phyloP scores from a whole-genome alignment of 2,113 vertebrate genomes.

The Epinephelus moara region DNA sequence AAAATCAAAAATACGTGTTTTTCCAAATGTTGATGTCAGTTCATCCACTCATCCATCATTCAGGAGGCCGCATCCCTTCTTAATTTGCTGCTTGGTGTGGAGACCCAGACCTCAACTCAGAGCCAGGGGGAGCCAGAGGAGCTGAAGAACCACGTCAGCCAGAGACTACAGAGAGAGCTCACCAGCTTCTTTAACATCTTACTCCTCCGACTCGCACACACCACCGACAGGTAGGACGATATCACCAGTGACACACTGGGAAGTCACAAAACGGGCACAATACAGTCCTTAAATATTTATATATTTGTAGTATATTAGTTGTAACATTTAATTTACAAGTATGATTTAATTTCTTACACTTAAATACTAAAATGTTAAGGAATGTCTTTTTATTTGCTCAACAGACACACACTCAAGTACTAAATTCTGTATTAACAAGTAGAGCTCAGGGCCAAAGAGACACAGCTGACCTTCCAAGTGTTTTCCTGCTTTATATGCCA shows the following conservation, averaged over 20 bases:
- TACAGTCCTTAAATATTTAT: neutral
- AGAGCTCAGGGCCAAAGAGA: constrained; percentile 23
- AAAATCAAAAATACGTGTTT: too few species aligned
- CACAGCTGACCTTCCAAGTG: constrained; percentile 1
- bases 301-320: neutral
- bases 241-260: neutral
- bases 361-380: neutral
- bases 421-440: neutral
- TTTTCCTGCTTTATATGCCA: neutral
- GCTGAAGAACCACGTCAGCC: constrained; percentile 84
- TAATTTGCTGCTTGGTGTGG: constrained; percentile 86
- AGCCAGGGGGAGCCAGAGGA: constrained; percentile 80
- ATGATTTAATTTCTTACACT: neutral
- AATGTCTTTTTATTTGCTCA: neutral
- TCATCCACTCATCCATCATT: constrained; percentile 12
- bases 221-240: constrained; percentile 88
- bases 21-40: neutral
- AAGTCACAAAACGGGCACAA: neutral
- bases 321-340: neutral
- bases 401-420: neutral
- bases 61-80: constrained; percentile 89
- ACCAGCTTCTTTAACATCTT: constrained; percentile 87
- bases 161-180: constrained; percentile 93
- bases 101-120: constrained; percentile 73
- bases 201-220: constrained; percentile 82